phyloP scores from a whole-genome alignment of 92 coral and sea anemone species.

The Bergia puertoricense region DNA sequence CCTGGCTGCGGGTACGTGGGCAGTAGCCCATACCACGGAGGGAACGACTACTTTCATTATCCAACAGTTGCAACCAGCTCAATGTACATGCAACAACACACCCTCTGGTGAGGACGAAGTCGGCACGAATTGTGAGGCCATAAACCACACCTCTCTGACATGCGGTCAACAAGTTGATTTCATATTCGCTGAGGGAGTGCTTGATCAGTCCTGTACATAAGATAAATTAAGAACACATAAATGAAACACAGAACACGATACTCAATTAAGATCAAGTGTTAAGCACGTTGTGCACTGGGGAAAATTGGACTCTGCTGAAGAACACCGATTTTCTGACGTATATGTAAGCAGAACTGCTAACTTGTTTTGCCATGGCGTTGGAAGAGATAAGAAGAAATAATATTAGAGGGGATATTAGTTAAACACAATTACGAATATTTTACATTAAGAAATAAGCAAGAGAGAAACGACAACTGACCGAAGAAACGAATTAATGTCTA shows the following conservation, averaged over 20 bases:
- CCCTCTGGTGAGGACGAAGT: constrained; percentile 65
- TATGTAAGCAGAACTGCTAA: background rate
- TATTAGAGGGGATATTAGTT: background rate
- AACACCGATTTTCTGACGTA: background rate
- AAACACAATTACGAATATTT: background rate
- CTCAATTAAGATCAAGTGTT: background rate
- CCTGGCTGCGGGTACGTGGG: constrained; percentile 81
- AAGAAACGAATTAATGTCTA: background rate
- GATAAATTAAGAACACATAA: background rate
- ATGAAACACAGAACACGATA: constrained; percentile 1
- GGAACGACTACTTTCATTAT: constrained; percentile 77
- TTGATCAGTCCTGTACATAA: constrained; percentile 6
- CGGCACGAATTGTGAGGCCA: background rate
- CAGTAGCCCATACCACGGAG: constrained; percentile 64
- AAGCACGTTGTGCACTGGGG: background rate
- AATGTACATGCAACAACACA: constrained; percentile 64
- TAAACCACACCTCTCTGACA: constrained; percentile 4
- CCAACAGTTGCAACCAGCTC: constrained; percentile 69
- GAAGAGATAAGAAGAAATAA: background rate
- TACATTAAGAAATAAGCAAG: background rate
- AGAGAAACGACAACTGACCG: background rate
- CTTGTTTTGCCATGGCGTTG: background rate
- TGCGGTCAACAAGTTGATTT: constrained; percentile 10
- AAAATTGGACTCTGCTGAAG: background rate
- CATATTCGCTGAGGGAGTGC: background rate